These are phyloP conservation scores for Cyclura pinguis DNA, from an alignment of 2,797 vertebrate genomes.

Conservation along the genomic window DNA sequence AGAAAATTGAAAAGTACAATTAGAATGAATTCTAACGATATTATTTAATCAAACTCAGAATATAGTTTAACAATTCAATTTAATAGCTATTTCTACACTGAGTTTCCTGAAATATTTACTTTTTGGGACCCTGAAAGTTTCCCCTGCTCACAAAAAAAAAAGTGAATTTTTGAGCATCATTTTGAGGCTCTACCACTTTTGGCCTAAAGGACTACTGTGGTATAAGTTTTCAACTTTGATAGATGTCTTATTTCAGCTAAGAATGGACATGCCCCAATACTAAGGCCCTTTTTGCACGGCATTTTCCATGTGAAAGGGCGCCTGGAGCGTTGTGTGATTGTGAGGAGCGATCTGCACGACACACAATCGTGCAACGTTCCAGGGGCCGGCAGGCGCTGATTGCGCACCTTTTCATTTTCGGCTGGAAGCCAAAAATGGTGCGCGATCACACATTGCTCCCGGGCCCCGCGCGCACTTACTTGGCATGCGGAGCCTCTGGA, in stretches of 20 bases:
- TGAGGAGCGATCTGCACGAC: too few relatives aligned
- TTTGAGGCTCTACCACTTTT: background rate
- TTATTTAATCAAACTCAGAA: background rate
- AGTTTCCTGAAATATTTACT: background rate
- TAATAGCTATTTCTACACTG: background rate
- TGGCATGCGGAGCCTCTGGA: too few relatives aligned
- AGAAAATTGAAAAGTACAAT: background rate
- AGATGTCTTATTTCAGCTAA: background rate
- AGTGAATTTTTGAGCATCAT: background rate
- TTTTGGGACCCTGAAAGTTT: too few relatives aligned
- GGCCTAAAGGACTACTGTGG: background rate
- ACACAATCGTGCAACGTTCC: too few relatives aligned
- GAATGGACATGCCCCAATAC: background rate
- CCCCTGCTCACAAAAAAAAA: background rate
- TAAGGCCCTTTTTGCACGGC: background rate
- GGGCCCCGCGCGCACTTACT: too few relatives aligned
- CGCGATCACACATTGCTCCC: too few relatives aligned
- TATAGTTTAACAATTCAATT: background rate
- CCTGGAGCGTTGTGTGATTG: too few relatives aligned
- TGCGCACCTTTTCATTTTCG: too few relatives aligned
- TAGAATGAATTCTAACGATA: background rate
- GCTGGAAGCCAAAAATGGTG: too few relatives aligned
- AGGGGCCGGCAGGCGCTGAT: too few relatives aligned
- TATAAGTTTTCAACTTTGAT: background rate
- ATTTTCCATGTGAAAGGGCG: too few relatives aligned